Conservation (phyloP, 2,113 vertebrate genomes). For the Gymnogyps californianus region DNA sequence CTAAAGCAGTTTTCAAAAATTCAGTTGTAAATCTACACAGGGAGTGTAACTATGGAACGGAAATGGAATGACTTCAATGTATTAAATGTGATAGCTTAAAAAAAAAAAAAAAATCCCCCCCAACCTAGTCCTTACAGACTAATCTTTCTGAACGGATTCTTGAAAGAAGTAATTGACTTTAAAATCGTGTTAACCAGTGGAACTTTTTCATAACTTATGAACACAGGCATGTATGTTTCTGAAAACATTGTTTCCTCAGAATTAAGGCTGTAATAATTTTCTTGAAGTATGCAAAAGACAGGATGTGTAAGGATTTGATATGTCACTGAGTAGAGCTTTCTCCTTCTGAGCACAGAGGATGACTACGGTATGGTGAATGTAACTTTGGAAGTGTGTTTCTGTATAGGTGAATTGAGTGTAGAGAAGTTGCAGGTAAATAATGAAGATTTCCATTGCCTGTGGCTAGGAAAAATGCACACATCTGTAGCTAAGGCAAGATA, state of each 20-base stretch:
- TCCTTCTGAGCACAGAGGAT: background rate
- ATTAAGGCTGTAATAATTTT: background rate
- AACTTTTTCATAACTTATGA: background rate
- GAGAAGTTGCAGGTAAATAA: background rate
- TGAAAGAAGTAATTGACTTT: background rate
- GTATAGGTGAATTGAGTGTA: background rate
- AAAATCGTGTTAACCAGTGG: background rate
- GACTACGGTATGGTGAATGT: accelerated
- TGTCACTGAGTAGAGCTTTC: background rate
- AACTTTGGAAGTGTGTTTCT: background rate
- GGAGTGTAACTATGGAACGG: background rate
- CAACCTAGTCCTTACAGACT: background rate
- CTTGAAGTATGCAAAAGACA: background rate
- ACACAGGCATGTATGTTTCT: background rate
- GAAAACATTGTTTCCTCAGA: background rate
- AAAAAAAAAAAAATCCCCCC: background rate
- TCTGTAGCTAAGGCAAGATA: background rate
- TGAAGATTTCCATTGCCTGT: background rate
- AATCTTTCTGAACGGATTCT: background rate
- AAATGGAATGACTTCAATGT: background rate
- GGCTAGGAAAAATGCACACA: background rate
- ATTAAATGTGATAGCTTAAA: background rate
- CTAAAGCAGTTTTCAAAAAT: background rate
- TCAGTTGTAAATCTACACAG: background rate
- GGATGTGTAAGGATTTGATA: background rate